Evolutionary conservation across 2,888 invertebrate species (phyloP).

Genomic region (Gordius sp.): DNA sequence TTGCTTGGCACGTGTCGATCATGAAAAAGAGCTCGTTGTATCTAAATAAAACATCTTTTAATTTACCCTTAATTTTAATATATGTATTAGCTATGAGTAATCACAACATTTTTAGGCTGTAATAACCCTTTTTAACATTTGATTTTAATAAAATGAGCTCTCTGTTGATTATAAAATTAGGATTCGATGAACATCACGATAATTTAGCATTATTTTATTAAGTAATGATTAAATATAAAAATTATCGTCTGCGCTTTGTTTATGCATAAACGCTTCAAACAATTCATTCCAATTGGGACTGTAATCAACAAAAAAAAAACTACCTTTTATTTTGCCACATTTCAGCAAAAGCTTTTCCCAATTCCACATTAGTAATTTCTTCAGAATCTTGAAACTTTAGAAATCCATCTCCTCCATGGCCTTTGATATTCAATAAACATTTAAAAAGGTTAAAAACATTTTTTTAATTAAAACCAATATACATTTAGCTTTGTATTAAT

Average conservation of each 20-base stretch:
- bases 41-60: constrained; percentile 38
- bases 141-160: too few species aligned
- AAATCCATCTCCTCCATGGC: constrained; percentile 92
- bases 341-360: constrained; percentile 92
- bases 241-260: too few species aligned
- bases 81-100: too few species aligned
- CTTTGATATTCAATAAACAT: constrained; percentile 24
- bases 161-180: too few species aligned
- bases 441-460: not conserved
- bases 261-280: not conserved
- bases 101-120: too few species aligned
- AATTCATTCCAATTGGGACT: not conserved
- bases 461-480: constrained; percentile 10
- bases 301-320: not conserved
- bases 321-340: constrained; percentile 95
- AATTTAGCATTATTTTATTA: too few species aligned
- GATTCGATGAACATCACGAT: too few species aligned
- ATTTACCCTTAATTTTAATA: too few species aligned
- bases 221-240: too few species aligned
- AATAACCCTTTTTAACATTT: too few species aligned
- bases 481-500: constrained; percentile 14
- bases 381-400: constrained; percentile 96
- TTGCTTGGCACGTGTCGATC: constrained; percentile 95
- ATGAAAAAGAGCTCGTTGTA: constrained; percentile 95
- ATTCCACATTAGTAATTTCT: constrained; percentile 85